Evolutionary conservation across 2,113 vertebrate species (phyloP), one percentile per base, ranked within the genome.

Genomic region (Chiloscyllium plagiosum): DNA sequence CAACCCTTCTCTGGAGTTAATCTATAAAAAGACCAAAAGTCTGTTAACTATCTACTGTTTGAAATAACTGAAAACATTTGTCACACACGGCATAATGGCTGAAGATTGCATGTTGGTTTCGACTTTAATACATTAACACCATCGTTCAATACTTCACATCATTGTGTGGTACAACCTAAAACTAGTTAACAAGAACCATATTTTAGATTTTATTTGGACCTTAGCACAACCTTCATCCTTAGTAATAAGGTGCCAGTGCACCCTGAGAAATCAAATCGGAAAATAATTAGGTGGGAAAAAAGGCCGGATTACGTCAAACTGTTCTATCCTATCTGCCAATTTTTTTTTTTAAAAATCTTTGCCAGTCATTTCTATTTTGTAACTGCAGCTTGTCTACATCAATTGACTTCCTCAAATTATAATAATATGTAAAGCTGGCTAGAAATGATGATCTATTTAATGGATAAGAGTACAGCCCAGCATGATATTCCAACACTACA

Each of bases 1-100:
- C 65, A 94, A 70, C 37, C 66, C 68, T 94, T 90, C 29, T 90
- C 87, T n/a, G n/a, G n/a, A n/a, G n/a, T n/a, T n/a, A n/a, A n/a
- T n/a, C n/a, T n/a, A n/a, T n/a, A n/a, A n/a, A n/a, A n/a, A n/a
- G n/a, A n/a, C n/a, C n/a, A n/a, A n/a, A 70, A 50, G 42, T 50
- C 66, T 37, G 19, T 70, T 94, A 94, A 69, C 93, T 94, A 37
- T 68, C 92, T 68, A 37, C 92, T 94, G 22, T 42, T 94, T 17
- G 50, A 42, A 70, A 66, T 26, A n/a, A 93, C 20, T 70, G 93
- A 70, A 69, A 94, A 47, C 37, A 69, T 19, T 61, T 65, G 47
- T 61, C 50, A 29, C 10, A 52, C 52, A 33, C 1, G 29, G 10
- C 29, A 2, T 4, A 61, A 4, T 29, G 87, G 87, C 24, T 61